Evolutionary conservation across 2,797 vertebrate genomes (phyloP).

Genomic region (Intellagama lesueurii): DNA sequence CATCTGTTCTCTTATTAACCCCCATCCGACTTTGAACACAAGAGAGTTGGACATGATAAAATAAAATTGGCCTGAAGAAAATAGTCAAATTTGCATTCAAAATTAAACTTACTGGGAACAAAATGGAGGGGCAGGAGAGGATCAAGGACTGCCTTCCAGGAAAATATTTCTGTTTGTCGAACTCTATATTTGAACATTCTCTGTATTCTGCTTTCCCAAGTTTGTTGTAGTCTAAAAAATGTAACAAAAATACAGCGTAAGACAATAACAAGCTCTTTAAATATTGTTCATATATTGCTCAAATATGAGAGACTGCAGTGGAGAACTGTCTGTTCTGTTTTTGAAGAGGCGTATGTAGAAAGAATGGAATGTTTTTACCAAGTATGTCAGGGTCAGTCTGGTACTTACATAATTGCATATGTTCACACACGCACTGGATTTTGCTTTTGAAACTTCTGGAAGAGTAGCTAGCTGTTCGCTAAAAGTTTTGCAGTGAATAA

Average conservation of each 20-base stretch:
- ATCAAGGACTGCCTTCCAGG: not conserved
- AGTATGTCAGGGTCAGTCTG: not conserved
- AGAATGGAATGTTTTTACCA: not conserved
- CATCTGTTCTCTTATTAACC: not conserved
- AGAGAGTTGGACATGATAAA: too few species aligned
- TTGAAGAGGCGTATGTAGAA: not conserved
- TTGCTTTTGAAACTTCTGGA: not conserved
- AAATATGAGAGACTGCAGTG: not conserved
- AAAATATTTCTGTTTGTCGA: not conserved
- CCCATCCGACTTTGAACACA: not conserved
- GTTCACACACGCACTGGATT: constrained; percentile 6
- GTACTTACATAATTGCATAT: not conserved
- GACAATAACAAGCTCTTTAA: not conserved
- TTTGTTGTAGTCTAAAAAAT: not conserved
- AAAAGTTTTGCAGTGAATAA: not conserved
- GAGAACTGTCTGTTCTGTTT: not conserved
- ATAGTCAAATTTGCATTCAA: not conserved
- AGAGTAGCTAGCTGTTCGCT: constrained; percentile 36
- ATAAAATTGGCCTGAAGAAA: not conserved
- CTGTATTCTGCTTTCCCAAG: not conserved
- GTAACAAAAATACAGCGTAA: not conserved
- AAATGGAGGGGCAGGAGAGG: not conserved
- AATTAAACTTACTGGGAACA: not conserved
- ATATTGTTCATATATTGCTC: not conserved
- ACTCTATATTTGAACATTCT: too few species aligned